Conservation (phyloP, 2,113 vertebrate genomes). For the Cryptomyrus ogoouensis region DNA sequence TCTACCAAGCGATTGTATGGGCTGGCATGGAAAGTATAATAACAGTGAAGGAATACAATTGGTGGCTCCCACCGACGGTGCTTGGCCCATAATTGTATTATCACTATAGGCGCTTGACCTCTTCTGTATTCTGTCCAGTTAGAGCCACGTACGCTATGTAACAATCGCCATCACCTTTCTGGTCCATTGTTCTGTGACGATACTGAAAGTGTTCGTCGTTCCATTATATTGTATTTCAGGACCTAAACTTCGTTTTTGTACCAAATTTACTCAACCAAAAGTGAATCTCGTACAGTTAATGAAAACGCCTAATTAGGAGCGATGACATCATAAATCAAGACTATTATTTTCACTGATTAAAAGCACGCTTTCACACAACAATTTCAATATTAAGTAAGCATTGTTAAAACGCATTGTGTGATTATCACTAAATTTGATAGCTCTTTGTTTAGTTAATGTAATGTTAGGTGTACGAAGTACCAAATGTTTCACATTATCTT, state of each 20-base stretch:
- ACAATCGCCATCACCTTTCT: neutral
- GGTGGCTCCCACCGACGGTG: neutral
- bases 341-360: neutral
- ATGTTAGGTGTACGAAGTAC: neutral
- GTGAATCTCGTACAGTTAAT: neutral
- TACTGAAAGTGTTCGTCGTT: neutral
- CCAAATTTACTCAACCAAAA: neutral
- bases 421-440: neutral
- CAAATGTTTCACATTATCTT: neutral
- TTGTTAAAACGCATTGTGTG: neutral
- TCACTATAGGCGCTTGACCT: neutral
- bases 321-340: neutral
- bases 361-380: neutral
- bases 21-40: neutral
- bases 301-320: neutral
- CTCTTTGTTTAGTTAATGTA: neutral
- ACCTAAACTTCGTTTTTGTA: neutral
- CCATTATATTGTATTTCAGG: neutral
- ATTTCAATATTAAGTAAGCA: neutral
- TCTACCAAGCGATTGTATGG: neutral
- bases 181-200: neutral
- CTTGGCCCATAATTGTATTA: neutral
- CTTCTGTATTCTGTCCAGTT: neutral
- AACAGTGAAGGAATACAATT: neutral
- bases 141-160: neutral